Percentiles rank a stretch among this genome's conserved stretches.
phyloP scores from a whole-genome alignment of 2,888 invertebrate genomes.

The Hanleya hanleyi region DNA sequence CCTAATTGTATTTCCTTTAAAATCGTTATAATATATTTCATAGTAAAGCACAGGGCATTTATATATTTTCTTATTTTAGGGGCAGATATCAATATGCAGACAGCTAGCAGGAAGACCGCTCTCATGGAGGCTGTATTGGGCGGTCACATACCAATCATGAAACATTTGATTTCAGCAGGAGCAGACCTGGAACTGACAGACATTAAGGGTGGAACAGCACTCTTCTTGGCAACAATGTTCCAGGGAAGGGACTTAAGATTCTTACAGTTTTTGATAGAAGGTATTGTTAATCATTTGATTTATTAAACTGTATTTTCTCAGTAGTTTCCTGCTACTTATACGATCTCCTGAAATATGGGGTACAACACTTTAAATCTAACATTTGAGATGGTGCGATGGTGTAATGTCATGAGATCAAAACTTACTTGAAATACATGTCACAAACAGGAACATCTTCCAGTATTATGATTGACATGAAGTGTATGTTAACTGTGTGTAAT shows the following conservation, averaged over 20 bases:
- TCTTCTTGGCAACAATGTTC: slow-evolving; percentile 36
- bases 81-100: slow-evolving; percentile 42
- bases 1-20: background rate
- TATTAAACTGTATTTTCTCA: no score
- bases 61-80: slow-evolving; percentile 28
- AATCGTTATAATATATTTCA: background rate
- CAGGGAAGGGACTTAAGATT: background rate
- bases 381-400: no score
- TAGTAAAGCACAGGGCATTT: background rate
- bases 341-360: no score
- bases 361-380: no score
- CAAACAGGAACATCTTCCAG: no score
- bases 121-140: slow-evolving; percentile 43
- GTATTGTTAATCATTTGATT: no score
- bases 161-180: slow-evolving; percentile 40
- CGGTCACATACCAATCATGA: slow-evolving; percentile 28
- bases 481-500: no score
- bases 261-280: background rate
- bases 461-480: no score
- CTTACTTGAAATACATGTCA: no score
- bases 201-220: slow-evolving; percentile 44
- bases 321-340: no score
- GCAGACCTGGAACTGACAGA: slow-evolving; percentile 47
- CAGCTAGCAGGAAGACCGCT: slow-evolving; percentile 44
- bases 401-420: no score